Evolutionary conservation across 2,797 vertebrate species (phyloP).

Genomic region (Scleropages formosus): DNA sequence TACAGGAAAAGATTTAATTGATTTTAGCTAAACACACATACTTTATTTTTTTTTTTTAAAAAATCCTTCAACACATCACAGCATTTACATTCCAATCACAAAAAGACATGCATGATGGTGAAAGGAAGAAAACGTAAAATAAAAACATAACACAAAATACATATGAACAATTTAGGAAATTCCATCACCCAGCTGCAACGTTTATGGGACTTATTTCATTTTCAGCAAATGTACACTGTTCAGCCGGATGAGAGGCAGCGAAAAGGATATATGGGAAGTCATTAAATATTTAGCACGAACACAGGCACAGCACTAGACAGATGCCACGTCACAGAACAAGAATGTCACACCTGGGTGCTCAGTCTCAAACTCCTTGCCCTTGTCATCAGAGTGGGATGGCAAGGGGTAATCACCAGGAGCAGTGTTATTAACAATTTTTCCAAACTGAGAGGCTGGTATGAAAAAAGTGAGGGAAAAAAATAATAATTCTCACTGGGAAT

Average conservation of each 20-base stretch:
- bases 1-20: not conserved
- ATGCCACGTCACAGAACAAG: constrained; percentile 43
- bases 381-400: constrained; percentile 55
- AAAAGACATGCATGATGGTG: not conserved
- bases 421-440: constrained; percentile 50
- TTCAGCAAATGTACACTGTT: too few relatives aligned
- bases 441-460: constrained; percentile 61
- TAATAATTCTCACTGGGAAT: not conserved
- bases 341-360: constrained; percentile 69
- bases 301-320: constrained; percentile 27
- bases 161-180: not conserved
- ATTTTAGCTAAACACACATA: not conserved
- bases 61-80: not conserved
- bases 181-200: too few relatives aligned
- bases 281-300: not conserved
- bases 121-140: constrained; percentile 8
- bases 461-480: constrained; percentile 42
- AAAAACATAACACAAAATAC: not conserved
- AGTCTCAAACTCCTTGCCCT: constrained; percentile 62
- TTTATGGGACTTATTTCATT: too few relatives aligned
- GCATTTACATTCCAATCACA: not conserved
- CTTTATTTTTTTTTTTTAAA: not conserved
- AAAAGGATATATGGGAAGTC: constrained; percentile 17
- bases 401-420: not conserved
- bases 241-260: too few relatives aligned